Conservation (phyloP, 2,888 invertebrate species). For the Ganaspis brasiliensis region DNA sequence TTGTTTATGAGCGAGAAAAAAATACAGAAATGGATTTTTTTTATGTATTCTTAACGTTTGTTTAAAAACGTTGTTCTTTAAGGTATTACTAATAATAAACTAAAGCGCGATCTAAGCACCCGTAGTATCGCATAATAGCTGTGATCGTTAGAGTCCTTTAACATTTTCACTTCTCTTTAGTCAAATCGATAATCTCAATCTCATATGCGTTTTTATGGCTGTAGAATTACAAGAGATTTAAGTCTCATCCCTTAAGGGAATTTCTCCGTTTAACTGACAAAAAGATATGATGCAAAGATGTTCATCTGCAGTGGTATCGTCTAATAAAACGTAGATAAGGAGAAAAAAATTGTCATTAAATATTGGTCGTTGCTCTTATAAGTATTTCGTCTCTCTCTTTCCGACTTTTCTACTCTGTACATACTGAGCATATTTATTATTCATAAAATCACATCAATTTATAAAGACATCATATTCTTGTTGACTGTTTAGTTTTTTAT, state of each 20-base stretch:
- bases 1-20: background rate
- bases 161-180: slow-evolving; percentile 69
- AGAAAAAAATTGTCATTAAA: slow-evolving; percentile 13
- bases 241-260: slow-evolving; percentile 20
- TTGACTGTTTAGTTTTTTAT: background rate
- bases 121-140: slow-evolving; percentile 75
- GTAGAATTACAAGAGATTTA: slow-evolving; percentile 25
- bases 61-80: slow-evolving; percentile 23
- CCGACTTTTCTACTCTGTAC: slow-evolving; percentile 17
- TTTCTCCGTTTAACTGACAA: slow-evolving; percentile 22
- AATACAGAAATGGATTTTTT: slow-evolving; percentile 3
- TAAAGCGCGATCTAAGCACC: slow-evolving; percentile 42
- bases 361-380: slow-evolving; percentile 14
- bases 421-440: slow-evolving; percentile 21
- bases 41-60: slow-evolving; percentile 25
- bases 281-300: slow-evolving; percentile 23
- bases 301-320: slow-evolving; percentile 7
- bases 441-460: slow-evolving; percentile 19
- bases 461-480: background rate
- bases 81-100: slow-evolving; percentile 33
- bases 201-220: slow-evolving; percentile 44
- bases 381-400: slow-evolving; percentile 32
- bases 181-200: slow-evolving; percentile 62
- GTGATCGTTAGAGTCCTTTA: slow-evolving; percentile 75
- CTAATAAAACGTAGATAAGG: slow-evolving; percentile 57